Conservation (phyloP, 2,797 vertebrate species). For the Phrynocephalus forsythii region DNA sequence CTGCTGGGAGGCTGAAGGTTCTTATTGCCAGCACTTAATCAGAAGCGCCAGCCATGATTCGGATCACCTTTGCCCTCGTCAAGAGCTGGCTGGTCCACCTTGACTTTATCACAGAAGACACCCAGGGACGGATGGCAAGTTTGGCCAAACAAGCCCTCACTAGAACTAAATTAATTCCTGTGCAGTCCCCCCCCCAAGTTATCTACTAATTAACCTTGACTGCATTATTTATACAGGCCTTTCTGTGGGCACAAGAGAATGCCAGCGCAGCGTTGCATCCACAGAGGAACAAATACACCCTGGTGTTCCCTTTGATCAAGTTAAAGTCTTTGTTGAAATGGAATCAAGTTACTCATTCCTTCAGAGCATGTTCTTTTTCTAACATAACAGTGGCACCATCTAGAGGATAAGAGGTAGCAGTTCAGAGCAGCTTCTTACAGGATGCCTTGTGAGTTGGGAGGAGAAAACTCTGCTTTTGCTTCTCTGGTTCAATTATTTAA, state of each 20-base stretch:
- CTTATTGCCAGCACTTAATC: conserved; percentile 54
- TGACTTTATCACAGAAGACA: not conserved
- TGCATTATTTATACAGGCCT: conserved; percentile 38
- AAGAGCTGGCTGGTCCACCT: conserved; percentile 18
- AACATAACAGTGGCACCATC: conserved; percentile 76
- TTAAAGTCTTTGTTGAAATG: conserved; percentile 14
- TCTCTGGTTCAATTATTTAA: too few species aligned
- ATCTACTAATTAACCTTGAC: conserved; percentile 34
- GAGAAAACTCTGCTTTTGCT: not conserved
- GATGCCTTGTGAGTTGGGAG: not conserved
- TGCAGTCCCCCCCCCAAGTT: not conserved
- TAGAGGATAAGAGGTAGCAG: conserved; percentile 68
- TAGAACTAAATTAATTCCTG: conserved; percentile 44
- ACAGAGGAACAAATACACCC: conserved; percentile 10
- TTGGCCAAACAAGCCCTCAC: conserved; percentile 19
- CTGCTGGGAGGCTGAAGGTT: conserved; percentile 62
- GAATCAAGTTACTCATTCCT: not conserved
- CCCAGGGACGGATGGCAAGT: conserved; percentile 14
- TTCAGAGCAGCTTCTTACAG: conserved; percentile 30
- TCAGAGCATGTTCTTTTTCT: not conserved
- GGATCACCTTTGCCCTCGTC: conserved; percentile 46
- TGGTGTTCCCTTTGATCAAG: conserved; percentile 46
- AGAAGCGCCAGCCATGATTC: conserved; percentile 36
- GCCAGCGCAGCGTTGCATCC: conserved; percentile 43
- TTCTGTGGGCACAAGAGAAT: conserved; percentile 32